Evolutionary conservation across 2,888 invertebrate species (phyloP), one percentile per base, ranked within the genome.

Genomic region (Operophtera brumata): DNA sequence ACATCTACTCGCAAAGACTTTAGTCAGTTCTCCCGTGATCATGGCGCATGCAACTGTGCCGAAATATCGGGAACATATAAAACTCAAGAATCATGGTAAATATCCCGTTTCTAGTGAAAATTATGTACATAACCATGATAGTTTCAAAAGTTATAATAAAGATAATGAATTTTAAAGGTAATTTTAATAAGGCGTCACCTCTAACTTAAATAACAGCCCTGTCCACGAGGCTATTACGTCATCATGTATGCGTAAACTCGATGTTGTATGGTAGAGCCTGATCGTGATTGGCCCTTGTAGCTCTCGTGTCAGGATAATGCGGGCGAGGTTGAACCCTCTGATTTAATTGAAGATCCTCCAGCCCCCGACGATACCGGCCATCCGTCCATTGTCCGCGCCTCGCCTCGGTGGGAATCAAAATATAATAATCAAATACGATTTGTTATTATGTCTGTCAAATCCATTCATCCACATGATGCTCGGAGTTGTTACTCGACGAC

Each of bases 291-390:
- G 82, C 41, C 39, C 43, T 48, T 45, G 47, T 30, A 48, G 57
- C 71, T 78, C 73, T 71, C 73, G 69, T 77, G 77, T 74, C 73
- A 72, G 74, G 69, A 78, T 79, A 78, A 86, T 86, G 84, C 86
- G 87, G 87, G 86, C 74, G 63, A 64, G 78, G 82, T 80, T 82
- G 82, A 80, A 81, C 85, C 80, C 81, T 77, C 82, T 76, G 86
- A 80, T 84, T 86, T 87, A 85, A 87, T 86, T 85, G 86, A 84
- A 83, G 78, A 82, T 80, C 79, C 81, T 79, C 75, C 74, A 73
- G 71, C 73, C 74, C 70, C 67, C 68, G 59, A 48, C 42, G 42
- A 66, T 67, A 65, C 64, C 62, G 57, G 63, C 71, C 73, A 71
- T 71, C 65, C 70, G 66, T 62, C 70, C 69, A 74, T 78, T 80